phyloP scores from a whole-genome alignment of 2,888 invertebrate genomes.

The Limnephilus rhombicus region DNA sequence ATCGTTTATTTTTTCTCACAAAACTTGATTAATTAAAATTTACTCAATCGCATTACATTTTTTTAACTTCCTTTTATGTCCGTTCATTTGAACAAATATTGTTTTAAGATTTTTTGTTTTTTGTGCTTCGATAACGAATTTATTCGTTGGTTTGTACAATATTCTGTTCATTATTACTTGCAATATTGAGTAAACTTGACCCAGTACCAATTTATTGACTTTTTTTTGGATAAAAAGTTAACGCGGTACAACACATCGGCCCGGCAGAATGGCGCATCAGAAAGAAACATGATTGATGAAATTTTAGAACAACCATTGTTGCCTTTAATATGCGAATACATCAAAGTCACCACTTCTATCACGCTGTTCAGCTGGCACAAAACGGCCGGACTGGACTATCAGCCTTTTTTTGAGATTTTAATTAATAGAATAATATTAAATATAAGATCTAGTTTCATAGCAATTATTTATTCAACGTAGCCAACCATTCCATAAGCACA shows the following conservation, averaged over 20 bases:
- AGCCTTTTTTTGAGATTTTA: not conserved
- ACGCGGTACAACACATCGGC: not conserved
- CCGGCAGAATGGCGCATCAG: not conserved
- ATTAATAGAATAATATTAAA: not conserved
- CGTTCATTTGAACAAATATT: not conserved
- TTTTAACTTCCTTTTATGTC: not conserved
- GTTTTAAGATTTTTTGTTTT: not conserved
- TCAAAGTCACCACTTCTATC: conserved; percentile 28
- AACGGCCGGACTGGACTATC: not conserved
- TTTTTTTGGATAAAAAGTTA: not conserved
- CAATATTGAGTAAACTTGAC: not conserved
- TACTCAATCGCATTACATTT: not conserved
- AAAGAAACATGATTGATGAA: conserved; percentile 39
- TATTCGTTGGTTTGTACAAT: not conserved
- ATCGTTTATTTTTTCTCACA: not conserved
- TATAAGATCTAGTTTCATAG: not conserved
- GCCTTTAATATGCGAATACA: conserved; percentile 40
- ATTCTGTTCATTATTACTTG: not conserved
- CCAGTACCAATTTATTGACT: not conserved
- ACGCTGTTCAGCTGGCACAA: conserved; percentile 5
- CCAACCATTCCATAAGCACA: no score
- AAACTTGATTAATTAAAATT: not conserved
- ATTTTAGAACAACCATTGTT: conserved; percentile 34
- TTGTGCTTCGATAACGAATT: not conserved
- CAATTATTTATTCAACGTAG: no score